Evolutionary conservation across 2,113 vertebrate genomes (phyloP), one percentile per base, ranked within the genome.

Genomic region (Forbesichthys agassizii): DNA sequence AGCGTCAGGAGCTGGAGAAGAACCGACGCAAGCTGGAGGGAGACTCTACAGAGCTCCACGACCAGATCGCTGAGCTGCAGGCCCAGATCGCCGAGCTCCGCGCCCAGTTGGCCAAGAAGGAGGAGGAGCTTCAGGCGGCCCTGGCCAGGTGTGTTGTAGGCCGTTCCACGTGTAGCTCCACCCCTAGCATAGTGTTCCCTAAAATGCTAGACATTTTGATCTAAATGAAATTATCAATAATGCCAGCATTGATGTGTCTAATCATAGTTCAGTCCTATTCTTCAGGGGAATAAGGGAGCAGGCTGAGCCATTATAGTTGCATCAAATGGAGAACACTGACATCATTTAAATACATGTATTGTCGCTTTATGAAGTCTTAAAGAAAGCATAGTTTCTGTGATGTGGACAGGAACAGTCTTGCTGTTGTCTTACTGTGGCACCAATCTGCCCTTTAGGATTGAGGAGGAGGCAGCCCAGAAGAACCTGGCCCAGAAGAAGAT

Each of bases 1-100:
- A 90, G 70, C 94, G 98, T 0, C 98, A 98, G 71, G 98, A 99
- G 80, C 83, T 99, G 88, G 98, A 99, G 86, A 99, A 99, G 92
- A 98, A 96, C 76, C 90, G 97, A 5, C 95, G 98, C 66, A 99
- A 99, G 84, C 92, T 98, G 75, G 98, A 99, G 68, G 97, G 98
- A 0, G 98, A 99, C 84, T 95, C 94, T 72, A 96, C 92, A 0
- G 98, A 99, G 73, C 90, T 95, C 3, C 92, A 90, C 0, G 98
- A 99, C 88, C 97, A 99, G 90, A 96, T 99, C 2, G 92, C 97
- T 0, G 98, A 99, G 86, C 94, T 99, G 55, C 97, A 98, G 90
- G 96, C 96, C 14, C 98, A 98, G 93, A 96, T 99, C 0, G 96
- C 96, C 0, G 97, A 99, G 83, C 95, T 99, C 59, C 95, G 97